These are phyloP conservation scores for Lamprologus lemairii DNA, from an alignment of 2,113 vertebrate species.

Conservation along the genomic window DNA sequence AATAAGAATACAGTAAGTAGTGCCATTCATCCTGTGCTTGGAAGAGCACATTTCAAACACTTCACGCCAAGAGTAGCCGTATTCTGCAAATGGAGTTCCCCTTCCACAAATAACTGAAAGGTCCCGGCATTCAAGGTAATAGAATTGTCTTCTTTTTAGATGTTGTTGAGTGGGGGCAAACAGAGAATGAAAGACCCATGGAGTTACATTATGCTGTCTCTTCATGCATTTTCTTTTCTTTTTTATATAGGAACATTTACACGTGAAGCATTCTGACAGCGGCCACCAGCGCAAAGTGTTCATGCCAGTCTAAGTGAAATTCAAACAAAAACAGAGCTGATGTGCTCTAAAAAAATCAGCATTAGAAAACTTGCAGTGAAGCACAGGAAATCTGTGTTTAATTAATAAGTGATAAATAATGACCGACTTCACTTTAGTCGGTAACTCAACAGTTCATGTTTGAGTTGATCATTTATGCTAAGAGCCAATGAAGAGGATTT, in stretches of 20 bases:
- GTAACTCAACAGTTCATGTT: background rate
- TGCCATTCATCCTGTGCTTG: constrained; percentile 38
- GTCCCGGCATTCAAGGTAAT: constrained; percentile 3
- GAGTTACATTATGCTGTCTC: background rate
- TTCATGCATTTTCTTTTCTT: background rate
- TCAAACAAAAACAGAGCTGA: background rate
- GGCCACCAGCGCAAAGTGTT: background rate
- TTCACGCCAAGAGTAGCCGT: background rate
- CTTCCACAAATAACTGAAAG: constrained; percentile 25
- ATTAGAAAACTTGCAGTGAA: background rate
- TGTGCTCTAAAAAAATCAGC: background rate
- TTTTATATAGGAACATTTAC: background rate
- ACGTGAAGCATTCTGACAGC: background rate
- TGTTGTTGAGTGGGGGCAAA: background rate
- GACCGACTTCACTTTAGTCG: background rate
- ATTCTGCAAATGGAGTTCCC: constrained; percentile 18
- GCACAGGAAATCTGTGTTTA: background rate
- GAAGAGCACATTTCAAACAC: constrained; percentile 14
- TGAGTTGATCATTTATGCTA: background rate
- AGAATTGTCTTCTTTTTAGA: background rate
- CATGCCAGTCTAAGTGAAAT: background rate
- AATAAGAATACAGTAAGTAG: constrained; percentile 51
- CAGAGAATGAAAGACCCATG: background rate
- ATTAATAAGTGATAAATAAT: background rate
- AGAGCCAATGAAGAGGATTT: background rate